Percentiles rank a stretch among this genome's conserved stretches.
phyloP scores from a whole-genome alignment of 2,797 vertebrate genomes.

The Sus cebifrons region DNA sequence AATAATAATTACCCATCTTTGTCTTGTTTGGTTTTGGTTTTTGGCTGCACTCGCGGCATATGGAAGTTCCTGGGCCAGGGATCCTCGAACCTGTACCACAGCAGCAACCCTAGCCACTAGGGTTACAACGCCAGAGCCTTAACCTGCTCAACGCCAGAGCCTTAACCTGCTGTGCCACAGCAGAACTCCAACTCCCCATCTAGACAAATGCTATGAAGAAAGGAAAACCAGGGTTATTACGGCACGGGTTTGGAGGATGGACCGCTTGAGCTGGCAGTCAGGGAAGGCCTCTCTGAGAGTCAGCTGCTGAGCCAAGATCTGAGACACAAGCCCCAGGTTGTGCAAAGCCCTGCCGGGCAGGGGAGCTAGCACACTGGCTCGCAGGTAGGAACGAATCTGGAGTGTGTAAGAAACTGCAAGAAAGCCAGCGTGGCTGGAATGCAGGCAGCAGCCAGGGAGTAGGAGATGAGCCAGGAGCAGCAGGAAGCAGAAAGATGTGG shows the following conservation, averaged over 20 bases:
- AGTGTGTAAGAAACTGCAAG: neutral
- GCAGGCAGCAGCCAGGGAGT: fast-evolving
- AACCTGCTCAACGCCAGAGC: too few relatives aligned
- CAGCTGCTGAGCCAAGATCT: neutral
- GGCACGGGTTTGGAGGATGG: neutral
- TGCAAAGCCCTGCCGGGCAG: neutral
- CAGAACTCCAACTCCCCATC: too few relatives aligned
- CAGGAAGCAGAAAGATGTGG: neutral
- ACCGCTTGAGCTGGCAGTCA: neutral
- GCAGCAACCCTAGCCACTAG: too few relatives aligned
- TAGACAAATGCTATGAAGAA: neutral
- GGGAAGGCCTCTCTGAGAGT: neutral
- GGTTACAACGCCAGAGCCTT: too few relatives aligned
- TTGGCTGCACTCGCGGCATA: too few relatives aligned
- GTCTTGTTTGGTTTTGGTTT: too few relatives aligned
- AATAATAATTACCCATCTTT: neutral
- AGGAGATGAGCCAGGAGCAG: neutral
- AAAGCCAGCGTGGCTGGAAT: neutral
- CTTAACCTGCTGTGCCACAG: too few relatives aligned
- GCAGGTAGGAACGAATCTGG: neutral
- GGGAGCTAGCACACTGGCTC: neutral
- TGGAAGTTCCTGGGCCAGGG: too few relatives aligned
- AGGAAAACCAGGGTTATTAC: neutral
- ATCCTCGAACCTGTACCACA: too few relatives aligned
- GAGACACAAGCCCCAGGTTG: neutral